Evolutionary conservation across 2,797 vertebrate genomes (phyloP), one percentile per base, ranked within the genome.

Genomic region (Telmatherina bonti): DNA sequence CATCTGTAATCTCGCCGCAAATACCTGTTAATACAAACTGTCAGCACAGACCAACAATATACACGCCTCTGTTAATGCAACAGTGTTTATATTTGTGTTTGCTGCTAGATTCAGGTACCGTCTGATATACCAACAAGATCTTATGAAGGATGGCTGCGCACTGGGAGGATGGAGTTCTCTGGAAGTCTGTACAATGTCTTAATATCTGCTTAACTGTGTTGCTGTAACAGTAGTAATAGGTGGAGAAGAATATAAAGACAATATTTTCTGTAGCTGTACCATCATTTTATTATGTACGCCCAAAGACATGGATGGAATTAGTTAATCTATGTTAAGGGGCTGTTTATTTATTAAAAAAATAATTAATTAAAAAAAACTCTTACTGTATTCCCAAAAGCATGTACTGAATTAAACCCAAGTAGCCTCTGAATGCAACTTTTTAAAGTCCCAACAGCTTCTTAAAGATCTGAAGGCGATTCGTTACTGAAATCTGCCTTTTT

Each of bases 201-300:
- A 77, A 90, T 91, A 91, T 77, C 89, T 82, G 86, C 88, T 91
- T 84, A 70, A 85, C 66, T 90, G 85, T 91, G 82, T 92, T 84
- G 81, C 87, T 89, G 87, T 93, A 67, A 76, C 77, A 87, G 84
- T 93, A 91, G 88, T 78, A 72, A 77, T 91, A 91, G 90, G 84
- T 85, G 27, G 53, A 79, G 81, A 87, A 77, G 72, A 79, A 62
- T 76, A 79, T 87, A 57, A 85, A 85, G 80, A 80, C 57, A 26
- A 86, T 87, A 81, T 87, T 88, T 81, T 87, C 76, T 89, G 84
- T 89, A 83, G 76, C 77, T 74, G 67, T 73, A 81, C 84, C 66
- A 67, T 85, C 70, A 72, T 57, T 79, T 79, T 62, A 83, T 61
- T 63, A 71, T 67, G 62, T 80, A 67, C 70, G 49, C 62, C 69